These are phyloP conservation scores for Agapostemon virescens DNA, from an alignment of 2,888 invertebrate species.

Conservation along the genomic window DNA sequence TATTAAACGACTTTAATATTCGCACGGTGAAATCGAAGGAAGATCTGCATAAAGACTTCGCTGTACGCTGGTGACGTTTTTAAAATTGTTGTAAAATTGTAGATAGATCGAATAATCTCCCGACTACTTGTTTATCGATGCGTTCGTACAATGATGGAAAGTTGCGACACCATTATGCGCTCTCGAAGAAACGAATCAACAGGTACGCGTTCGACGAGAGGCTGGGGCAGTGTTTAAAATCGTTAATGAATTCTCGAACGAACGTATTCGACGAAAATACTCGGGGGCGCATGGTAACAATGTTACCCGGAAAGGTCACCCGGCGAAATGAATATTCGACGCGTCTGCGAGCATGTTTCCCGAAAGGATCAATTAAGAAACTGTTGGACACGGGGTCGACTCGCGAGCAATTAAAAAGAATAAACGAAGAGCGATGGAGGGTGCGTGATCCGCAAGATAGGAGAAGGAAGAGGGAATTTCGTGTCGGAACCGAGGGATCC, in stretches of 20 bases:
- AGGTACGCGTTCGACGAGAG: not conserved
- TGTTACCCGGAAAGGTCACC: not conserved
- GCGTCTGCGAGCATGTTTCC: not conserved
- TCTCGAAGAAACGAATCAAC: not conserved
- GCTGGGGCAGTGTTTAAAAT: not conserved
- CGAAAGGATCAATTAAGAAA: not conserved
- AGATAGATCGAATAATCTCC: too few species aligned
- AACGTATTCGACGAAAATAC: not conserved
- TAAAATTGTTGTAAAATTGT: too few species aligned
- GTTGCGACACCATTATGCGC: not conserved
- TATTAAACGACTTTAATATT: too few species aligned
- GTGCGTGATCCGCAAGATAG: not conserved
- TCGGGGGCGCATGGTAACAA: not conserved
- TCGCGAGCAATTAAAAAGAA: constrained; percentile 7
- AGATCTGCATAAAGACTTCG: not conserved
- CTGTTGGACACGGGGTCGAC: not conserved
- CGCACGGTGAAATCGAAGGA: not conserved
- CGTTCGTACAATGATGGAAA: not conserved
- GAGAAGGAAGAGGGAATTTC: constrained; percentile 17
- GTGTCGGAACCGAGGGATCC: constrained; percentile 26
- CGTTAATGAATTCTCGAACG: not conserved
- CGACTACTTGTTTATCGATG: not conserved
- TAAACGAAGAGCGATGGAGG: not conserved
- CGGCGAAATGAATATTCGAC: not conserved
- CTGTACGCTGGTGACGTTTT: too few species aligned